Base-by-base conservation (phyloP, 2,797 vertebrate genomes). In the Anabas testudineus region DNA sequence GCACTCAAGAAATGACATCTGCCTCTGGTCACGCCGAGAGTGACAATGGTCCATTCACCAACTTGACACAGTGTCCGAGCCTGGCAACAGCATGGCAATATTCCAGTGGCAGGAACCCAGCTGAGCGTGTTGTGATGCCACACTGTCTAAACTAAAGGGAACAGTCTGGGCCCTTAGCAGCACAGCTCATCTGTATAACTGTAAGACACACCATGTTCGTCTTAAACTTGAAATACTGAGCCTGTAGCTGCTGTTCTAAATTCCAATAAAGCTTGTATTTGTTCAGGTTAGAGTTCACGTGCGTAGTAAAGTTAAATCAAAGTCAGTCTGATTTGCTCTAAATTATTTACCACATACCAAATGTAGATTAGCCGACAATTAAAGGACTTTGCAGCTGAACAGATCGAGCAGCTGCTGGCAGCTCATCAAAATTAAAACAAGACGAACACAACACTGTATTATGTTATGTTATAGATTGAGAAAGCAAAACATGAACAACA, bases 41-140 rank as follows among this genome's bases (percentile, higher is more conserved):
- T 69, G 84, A 93, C 92, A 93, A 91, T 87, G 83, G 86, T 66
- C 71, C 83, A 82, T 90, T 93, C 85, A 90, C 53, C 61, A 64
- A 58, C 76, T 78, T 59, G 82, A 84, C 88, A 84, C 83, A 71
- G 80, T 45, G 74, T 82, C 73, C 34, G 2, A 46, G 76, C 66
- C 78, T 30, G 72, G 71, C 73, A 67, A 80, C 55, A 69, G 52
- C 42, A 1, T 57, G 77, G 83, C 82, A 46, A 18, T 2, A 10
- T 15, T 77, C 80, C 86, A 83, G 7, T 51, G 68, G 74, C 57
- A 34, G 74, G 41, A 60, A 39, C 43, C 66, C 66, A 66, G 51
- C 21, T 57, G 64, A 85, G 85, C 54, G 24, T 12, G 80, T 47
- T 71, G 76, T 61, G 85, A 90, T 81, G 81, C 78, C 81, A 77